phyloP scores from a whole-genome alignment of 2,797 vertebrate genomes.

The Enteromius treurensis region DNA sequence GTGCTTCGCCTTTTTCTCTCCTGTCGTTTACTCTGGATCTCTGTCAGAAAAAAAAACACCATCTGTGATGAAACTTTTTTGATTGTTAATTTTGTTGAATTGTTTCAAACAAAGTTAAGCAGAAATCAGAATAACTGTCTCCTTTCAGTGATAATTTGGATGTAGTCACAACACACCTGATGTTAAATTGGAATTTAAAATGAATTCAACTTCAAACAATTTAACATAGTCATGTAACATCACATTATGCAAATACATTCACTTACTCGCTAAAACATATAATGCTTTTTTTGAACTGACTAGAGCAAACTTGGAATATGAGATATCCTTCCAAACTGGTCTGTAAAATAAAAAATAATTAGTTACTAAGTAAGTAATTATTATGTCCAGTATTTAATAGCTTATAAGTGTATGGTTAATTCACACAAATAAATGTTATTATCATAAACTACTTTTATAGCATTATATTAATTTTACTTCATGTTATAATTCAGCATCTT shows the following conservation, averaged over 20 bases:
- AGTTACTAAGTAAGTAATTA: no score
- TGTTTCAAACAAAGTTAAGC: neutral
- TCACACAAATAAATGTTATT: neutral
- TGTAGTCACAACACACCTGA: neutral
- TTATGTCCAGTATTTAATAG: neutral
- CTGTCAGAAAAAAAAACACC: constrained; percentile 67
- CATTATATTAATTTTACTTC: neutral
- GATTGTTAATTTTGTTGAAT: neutral
- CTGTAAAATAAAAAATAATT: no score
- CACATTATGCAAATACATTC: neutral
- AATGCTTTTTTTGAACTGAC: neutral
- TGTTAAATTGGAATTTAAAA: neutral
- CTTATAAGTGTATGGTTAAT: neutral
- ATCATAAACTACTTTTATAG: neutral
- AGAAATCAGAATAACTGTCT: neutral
- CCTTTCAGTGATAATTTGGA: neutral
- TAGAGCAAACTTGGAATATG: neutral
- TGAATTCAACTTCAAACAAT: neutral
- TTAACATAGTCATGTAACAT: neutral
- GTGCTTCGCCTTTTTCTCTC: constrained; percentile 97
- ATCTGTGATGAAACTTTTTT: neutral
- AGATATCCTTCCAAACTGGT: neutral
- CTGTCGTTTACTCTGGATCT: constrained; percentile 94
- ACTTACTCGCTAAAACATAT: neutral
- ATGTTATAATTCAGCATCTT: neutral